Evolutionary conservation across 2,888 invertebrate species (phyloP).

Genomic region (Nemoura dubitans): DNA sequence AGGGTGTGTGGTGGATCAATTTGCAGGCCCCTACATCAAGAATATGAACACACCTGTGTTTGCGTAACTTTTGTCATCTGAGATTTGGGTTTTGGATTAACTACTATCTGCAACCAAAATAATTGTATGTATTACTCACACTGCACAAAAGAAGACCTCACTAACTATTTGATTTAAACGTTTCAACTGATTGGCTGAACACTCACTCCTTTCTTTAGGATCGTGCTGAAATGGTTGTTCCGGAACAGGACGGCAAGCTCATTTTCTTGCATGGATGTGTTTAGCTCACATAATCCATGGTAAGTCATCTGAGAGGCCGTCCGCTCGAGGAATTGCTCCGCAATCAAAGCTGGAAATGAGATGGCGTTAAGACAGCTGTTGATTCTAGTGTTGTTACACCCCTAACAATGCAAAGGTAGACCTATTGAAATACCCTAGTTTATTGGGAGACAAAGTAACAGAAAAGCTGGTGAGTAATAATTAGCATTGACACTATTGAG

Average conservation of each 20-base stretch:
- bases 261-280: constrained; percentile 59
- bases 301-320: constrained; percentile 65
- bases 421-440: too few relatives aligned
- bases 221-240: constrained; percentile 68
- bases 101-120: background rate
- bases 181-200: constrained; percentile 1
- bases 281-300: constrained; percentile 63
- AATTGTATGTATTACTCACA: background rate
- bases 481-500: too few relatives aligned
- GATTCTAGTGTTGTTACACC: too few relatives aligned
- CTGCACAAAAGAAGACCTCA: background rate
- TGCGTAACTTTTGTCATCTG: background rate
- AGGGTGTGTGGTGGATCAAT: too few relatives aligned
- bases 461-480: too few relatives aligned
- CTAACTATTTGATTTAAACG: background rate
- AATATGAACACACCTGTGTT: background rate
- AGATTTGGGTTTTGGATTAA: background rate
- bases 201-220: constrained; percentile 63
- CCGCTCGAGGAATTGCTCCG: constrained; percentile 62
- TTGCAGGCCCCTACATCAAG: too few relatives aligned
- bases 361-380: background rate
- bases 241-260: constrained; percentile 66
- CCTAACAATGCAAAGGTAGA: too few relatives aligned
- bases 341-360: constrained; percentile 58
- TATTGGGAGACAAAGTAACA: too few relatives aligned